Base-by-base conservation (phyloP, 2,888 invertebrate species). In the Enchytraeus crypticus region DNA sequence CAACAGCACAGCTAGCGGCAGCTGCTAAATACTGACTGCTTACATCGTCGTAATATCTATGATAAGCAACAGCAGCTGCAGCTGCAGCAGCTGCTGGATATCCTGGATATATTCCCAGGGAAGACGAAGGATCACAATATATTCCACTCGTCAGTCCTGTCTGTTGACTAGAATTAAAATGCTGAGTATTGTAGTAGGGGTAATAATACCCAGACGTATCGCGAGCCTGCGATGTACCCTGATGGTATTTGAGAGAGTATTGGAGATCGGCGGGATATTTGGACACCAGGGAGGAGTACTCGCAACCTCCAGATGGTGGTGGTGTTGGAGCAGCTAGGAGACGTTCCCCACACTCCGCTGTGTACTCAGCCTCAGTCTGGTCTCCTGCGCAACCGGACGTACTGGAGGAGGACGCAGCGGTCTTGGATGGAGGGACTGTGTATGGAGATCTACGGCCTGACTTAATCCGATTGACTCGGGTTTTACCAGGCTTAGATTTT, bases 371-470 rank as follows among this genome's bases (percentile, higher is more conserved):
- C 8, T 38, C 18, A 8, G 38, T 38, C 18, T 8, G 38, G 38
- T 8, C 18, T 38, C 18, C 11, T 8, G 18, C 38, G 11, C 8
- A 14, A 8, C 38, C 38, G 11, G 11, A 18, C 11, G 8, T 18
- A 18, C 38, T 38, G 11, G 8, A 18, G 38, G 8, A 8, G 38
- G 38, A 23, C n/a, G 33, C 21, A 21, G 59, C 33, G 5, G 58
- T 53, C 33, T 47, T 23, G 21, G 27, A 29, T 53, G 49, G 26
- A 45, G 32, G 11, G 33, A 38, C 73, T 3, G 76, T 73, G 66
- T 79, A 79, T 0, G 80, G 79, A 0, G 79, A 76, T 18, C 77
- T 72, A 23, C 79, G 70, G 32, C 63, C 77, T 26, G 71, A 68
- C 38, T 74, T 71, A 33, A 74, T 70, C 4, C 71, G 66, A 3